phyloP scores from a whole-genome alignment of 2,888 invertebrate species.

The Chrysolina americana region DNA sequence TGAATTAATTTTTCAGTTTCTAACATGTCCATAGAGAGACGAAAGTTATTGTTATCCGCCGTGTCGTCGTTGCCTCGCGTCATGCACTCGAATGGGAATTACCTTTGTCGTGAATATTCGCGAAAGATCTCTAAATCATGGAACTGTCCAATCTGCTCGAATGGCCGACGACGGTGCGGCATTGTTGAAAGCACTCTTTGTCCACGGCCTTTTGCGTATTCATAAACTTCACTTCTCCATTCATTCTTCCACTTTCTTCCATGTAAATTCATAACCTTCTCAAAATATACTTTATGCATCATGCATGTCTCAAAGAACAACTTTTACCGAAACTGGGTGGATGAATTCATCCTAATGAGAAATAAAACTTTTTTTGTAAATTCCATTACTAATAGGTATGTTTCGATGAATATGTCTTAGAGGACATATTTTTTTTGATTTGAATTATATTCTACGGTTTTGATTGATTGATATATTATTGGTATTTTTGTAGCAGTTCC shows the following conservation, averaged over 20 bases:
- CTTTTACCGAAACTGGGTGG: no score
- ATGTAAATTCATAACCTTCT: background rate
- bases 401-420: no score
- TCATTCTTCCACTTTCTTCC: background rate
- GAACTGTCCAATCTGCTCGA: conserved; percentile 3
- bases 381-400: no score
- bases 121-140: background rate
- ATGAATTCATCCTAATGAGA: no score
- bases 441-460: no score
- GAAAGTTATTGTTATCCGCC: background rate
- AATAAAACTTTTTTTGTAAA: no score
- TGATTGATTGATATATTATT: no score
- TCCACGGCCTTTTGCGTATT: conserved; percentile 1
- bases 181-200: conserved; percentile 3
- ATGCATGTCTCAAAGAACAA: background rate
- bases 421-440: no score
- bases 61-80: background rate
- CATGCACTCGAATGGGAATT: background rate
- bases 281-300: background rate
- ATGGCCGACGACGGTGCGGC: background rate
- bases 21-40: background rate
- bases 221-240: background rate
- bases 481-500: no score
- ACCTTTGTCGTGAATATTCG: background rate
- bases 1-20: background rate